Evolutionary conservation across 2,888 invertebrate species (phyloP).

Genomic region (Anagyrus pseudococci): DNA sequence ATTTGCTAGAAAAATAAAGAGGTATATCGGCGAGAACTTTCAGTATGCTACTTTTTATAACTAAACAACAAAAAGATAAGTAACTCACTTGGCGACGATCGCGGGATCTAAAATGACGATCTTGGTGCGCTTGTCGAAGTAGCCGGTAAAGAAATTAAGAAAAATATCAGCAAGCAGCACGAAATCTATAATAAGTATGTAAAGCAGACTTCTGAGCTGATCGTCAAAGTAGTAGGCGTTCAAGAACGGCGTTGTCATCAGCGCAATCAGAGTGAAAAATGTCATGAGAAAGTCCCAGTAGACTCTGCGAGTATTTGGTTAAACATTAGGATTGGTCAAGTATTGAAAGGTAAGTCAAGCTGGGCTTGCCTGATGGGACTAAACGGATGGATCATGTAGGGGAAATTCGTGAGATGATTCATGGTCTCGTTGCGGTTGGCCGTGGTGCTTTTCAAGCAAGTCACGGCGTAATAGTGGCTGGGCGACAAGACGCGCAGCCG

Average conservation of each 20-base stretch:
- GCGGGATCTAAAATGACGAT: slow-evolving; percentile 50
- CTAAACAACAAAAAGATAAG: background rate
- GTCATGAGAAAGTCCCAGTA: slow-evolving; percentile 57
- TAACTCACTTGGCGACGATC: slow-evolving; percentile 47
- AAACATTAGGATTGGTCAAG: too few species aligned
- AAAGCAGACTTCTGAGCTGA: slow-evolving; percentile 38
- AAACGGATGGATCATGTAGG: slow-evolving; percentile 60
- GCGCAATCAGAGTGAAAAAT: slow-evolving; percentile 46
- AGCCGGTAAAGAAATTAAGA: slow-evolving; percentile 57
- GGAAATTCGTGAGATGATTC: slow-evolving; percentile 53
- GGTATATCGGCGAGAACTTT: too few species aligned
- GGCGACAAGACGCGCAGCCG: slow-evolving; percentile 42
- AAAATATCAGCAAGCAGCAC: slow-evolving; percentile 53
- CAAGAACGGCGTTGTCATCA: slow-evolving; percentile 53
- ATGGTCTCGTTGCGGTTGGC: slow-evolving; percentile 57
- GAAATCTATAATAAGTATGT: slow-evolving; percentile 46
- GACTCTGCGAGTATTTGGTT: slow-evolving; percentile 45
- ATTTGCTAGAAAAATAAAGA: slow-evolving; percentile 50
- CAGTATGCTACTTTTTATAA: background rate
- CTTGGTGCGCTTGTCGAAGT: slow-evolving; percentile 50
- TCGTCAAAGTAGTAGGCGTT: slow-evolving; percentile 50
- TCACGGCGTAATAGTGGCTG: slow-evolving; percentile 47
- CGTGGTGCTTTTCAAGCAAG: slow-evolving; percentile 53
- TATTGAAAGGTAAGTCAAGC: too few species aligned
- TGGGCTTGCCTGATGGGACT: slow-evolving; percentile 56